A percentile compares a stretch with the other conserved stretches of the same genome.
Evolutionary conservation across 2,113 vertebrate species (phyloP).

Genomic region (Ramphastos sulfuratus): DNA sequence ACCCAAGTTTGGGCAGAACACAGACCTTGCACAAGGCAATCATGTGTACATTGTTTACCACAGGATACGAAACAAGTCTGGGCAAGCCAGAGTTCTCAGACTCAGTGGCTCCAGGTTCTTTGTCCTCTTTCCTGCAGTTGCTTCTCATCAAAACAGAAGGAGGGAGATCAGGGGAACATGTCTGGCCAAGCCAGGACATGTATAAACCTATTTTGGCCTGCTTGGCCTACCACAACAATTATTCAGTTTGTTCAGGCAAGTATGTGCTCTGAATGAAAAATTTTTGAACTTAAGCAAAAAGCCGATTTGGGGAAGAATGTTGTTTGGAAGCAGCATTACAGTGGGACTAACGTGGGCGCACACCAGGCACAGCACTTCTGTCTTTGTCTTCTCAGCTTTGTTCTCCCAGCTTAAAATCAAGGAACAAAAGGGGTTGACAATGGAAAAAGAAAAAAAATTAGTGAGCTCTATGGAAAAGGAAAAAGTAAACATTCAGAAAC

Average conservation of each 20-base stretch:
- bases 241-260: background rate
- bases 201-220: too few species aligned
- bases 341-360: background rate
- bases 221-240: background rate
- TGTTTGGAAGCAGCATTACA: background rate
- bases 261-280: background rate
- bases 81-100: too few species aligned
- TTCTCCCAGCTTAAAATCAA: background rate
- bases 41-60: too few species aligned
- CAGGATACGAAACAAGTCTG: too few species aligned
- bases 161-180: too few species aligned
- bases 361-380: background rate
- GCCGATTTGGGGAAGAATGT: background rate
- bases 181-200: too few species aligned
- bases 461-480: background rate
- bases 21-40: too few species aligned
- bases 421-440: background rate
- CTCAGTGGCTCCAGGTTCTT: too few species aligned
- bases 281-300: background rate
- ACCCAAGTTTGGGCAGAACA: too few species aligned
- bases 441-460: background rate
- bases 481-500: background rate
- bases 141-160: too few species aligned
- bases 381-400: background rate
- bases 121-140: too few species aligned